A percentile compares a stretch with the other conserved stretches of the same genome.
Evolutionary conservation across 2,113 vertebrate species (phyloP).

Genomic region (Microcebus tavaratra): DNA sequence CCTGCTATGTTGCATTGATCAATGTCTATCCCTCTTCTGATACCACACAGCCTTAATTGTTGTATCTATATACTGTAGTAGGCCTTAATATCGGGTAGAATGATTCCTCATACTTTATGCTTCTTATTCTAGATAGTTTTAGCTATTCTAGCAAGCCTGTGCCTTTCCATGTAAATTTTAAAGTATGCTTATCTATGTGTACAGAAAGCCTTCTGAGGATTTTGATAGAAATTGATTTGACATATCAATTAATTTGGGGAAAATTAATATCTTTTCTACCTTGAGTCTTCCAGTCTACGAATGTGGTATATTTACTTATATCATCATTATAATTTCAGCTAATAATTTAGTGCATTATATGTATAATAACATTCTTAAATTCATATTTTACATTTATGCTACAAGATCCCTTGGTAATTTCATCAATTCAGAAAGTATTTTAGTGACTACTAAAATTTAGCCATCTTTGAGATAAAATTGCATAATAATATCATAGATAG

Average conservation of each 20-base stretch:
- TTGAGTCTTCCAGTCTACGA: not conserved
- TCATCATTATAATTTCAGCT: not conserved
- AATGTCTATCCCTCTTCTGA: not conserved
- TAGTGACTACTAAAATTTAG: not conserved
- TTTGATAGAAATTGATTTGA: not conserved
- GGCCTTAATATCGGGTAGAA: not conserved
- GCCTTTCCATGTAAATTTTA: not conserved
- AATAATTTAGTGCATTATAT: constrained; percentile 5
- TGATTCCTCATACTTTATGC: not conserved
- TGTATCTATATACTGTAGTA: not conserved
- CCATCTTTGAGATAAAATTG: not conserved
- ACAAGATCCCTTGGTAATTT: constrained; percentile 19
- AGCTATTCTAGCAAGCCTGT: not conserved
- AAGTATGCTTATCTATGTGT: not conserved
- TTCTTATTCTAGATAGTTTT: not conserved
- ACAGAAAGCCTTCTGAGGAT: not conserved
- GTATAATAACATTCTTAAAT: constrained; percentile 37
- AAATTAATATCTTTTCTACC: not conserved
- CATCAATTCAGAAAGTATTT: not conserved
- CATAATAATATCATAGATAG: not conserved
- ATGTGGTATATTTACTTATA: not conserved
- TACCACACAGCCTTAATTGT: not conserved
- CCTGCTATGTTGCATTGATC: not conserved
- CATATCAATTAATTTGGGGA: not conserved
- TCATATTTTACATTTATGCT: constrained; percentile 1